Percentiles rank a stretch among this genome's conserved stretches.
phyloP scores from a whole-genome alignment of 2,113 vertebrate species.

The Panurus biarmicus region DNA sequence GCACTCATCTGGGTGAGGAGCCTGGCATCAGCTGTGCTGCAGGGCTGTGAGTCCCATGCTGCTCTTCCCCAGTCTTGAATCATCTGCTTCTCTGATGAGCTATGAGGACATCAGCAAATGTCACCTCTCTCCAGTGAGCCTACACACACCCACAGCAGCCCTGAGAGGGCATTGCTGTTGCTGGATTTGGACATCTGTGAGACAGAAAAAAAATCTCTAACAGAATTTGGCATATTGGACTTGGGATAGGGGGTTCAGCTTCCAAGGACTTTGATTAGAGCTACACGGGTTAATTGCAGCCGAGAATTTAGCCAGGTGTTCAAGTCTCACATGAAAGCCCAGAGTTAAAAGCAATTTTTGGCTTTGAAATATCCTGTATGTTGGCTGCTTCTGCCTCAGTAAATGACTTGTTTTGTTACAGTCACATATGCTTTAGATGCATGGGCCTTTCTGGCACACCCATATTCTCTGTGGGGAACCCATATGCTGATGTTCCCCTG shows the following conservation, averaged over 20 bases:
- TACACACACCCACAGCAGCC: not conserved
- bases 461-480: not conserved
- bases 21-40: fast-evolving
- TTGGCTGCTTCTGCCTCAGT: not conserved
- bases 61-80: not conserved
- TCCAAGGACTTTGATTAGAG: not conserved
- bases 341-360: not conserved
- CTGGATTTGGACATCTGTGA: not conserved
- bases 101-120: not conserved
- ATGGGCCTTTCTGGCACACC: fast-evolving
- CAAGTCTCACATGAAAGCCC: not conserved
- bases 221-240: not conserved
- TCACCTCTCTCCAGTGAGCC: not conserved
- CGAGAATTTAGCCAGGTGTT: not conserved
- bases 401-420: not conserved
- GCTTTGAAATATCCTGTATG: not conserved
- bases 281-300: not conserved
- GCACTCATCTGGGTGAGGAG: not conserved
- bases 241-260: not conserved
- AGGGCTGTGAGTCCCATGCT: not conserved
- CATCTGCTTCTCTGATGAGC: not conserved
- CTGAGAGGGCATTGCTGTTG: not conserved
- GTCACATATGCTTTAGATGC: not conserved
- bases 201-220: not conserved
- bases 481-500: not conserved